Conservation (phyloP, 2,113 vertebrate species). For the Python bivittatus region DNA sequence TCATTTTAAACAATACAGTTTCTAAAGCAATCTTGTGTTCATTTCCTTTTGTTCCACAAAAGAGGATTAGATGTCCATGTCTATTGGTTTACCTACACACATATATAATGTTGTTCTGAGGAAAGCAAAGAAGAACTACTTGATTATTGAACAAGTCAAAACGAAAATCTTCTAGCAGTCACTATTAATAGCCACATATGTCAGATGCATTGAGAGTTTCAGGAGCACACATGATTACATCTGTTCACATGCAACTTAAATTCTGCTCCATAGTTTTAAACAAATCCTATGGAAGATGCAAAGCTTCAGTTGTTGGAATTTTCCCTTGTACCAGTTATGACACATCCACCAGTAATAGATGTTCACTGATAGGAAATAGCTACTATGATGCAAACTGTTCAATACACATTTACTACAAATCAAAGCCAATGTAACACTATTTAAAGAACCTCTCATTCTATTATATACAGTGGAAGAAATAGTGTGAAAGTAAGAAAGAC, state of each 20-base stretch:
- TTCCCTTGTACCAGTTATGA: neutral
- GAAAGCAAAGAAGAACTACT: neutral
- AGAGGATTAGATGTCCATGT: constrained; percentile 10
- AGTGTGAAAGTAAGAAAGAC: no score
- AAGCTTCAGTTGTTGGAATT: neutral
- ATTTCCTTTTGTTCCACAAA: constrained; percentile 2
- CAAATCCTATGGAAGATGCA: neutral
- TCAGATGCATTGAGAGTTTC: neutral
- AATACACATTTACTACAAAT: neutral
- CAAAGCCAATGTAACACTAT: neutral
- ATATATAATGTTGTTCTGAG: neutral
- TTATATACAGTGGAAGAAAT: no score
- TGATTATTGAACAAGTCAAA: neutral
- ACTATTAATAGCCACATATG: neutral
- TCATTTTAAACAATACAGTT: constrained; percentile 42
- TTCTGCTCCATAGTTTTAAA: neutral
- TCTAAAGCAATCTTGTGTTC: constrained; percentile 37
- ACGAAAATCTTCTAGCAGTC: neutral
- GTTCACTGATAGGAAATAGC: neutral
- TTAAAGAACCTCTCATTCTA: neutral
- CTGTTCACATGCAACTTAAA: neutral
- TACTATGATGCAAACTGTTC: neutral
- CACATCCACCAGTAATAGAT: neutral
- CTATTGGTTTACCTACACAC: neutral
- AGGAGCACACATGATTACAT: neutral